These are phyloP conservation scores for Stichodactyla helianthus DNA, from an alignment of 64 coral and sea anemone genomes.

Conservation along the genomic window DNA sequence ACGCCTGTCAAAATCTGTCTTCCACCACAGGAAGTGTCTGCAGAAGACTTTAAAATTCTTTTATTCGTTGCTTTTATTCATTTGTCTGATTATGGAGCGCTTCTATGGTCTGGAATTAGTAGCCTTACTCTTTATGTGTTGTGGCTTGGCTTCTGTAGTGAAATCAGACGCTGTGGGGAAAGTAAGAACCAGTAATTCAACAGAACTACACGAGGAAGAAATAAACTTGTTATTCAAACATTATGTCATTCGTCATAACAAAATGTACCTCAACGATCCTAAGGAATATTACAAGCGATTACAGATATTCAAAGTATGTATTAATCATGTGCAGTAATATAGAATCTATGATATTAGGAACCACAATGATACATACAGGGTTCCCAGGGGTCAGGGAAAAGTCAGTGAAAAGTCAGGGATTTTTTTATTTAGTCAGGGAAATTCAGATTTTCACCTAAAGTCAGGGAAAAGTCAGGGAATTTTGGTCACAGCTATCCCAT, in stretches of 20 bases:
- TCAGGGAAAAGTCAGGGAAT: too few relatives aligned
- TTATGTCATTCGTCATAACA: conserved; percentile 50
- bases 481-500: too few relatives aligned
- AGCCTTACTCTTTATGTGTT: neutral
- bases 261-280: conserved; percentile 46
- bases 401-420: too few relatives aligned
- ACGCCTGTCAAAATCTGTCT: neutral
- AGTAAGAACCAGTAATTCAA: neutral
- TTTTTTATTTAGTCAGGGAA: too few relatives aligned
- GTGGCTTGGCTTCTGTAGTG: neutral
- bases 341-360: neutral
- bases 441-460: too few relatives aligned
- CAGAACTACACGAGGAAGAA: neutral
- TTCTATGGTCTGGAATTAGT: neutral
- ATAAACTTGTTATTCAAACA: conserved; percentile 34
- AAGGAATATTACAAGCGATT: conserved; percentile 52
- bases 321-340: neutral
- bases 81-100: neutral
- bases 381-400: too few relatives aligned
- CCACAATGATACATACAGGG: neutral
- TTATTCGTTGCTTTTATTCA: too few relatives aligned
- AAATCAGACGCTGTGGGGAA: neutral
- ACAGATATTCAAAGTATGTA: conserved; percentile 56
- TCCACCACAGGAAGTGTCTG: neutral
- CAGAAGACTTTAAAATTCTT: too few relatives aligned